Base-by-base conservation (phyloP, 2,888 invertebrate genomes). In the Parasteatoda lunata region DNA sequence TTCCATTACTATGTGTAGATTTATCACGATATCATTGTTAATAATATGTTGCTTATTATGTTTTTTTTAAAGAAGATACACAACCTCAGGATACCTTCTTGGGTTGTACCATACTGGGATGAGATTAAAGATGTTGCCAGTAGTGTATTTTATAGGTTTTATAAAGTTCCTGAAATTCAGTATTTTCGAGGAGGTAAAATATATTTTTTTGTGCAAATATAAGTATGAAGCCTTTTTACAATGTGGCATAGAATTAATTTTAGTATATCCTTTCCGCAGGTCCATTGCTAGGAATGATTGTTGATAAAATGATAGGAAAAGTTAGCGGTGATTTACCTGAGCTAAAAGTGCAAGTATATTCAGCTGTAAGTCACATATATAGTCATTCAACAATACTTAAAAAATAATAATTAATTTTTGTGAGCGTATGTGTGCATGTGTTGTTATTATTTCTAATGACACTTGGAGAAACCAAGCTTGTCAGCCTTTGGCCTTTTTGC, bases 81-180 rank as follows among this genome's bases (percentile, higher is more conserved):
- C 49, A 88, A 88, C 65, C 77, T 79, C 13, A 79, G 79, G 3
- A 48, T 79, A n/a, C 88, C 88, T 45, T 15, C 75, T 6, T 88
- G 88, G 88, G 79, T 70, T 9, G 68, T 76, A 52, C 82, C 88
- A 9, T 88, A 65, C 47, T 88, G 82, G 82, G 71, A 88, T 69
- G 83, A 82, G 52, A 52, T 88, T 8, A 30, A 15, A 47, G 48
- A 83, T 71, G 79, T 88, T 5, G 5, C 83, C 0, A 73, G 83
- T 75, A n/a, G 83, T 8, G 73, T 83, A 45, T 88, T 88, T n/a
- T 88, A 59, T 75, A 83, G 88, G 88, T 83, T 66, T 79, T 88
- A 66, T 64, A 82, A 88, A 13, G 77, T 83, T 0, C 78, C 77
- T 13, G 47, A 79, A 48, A 47, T 88, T 4, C 82, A 83, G 64